Percentiles rank a stretch among this genome's conserved stretches.
phyloP scores from a whole-genome alignment of 2,888 invertebrate species.

The Mycogona germanica region DNA sequence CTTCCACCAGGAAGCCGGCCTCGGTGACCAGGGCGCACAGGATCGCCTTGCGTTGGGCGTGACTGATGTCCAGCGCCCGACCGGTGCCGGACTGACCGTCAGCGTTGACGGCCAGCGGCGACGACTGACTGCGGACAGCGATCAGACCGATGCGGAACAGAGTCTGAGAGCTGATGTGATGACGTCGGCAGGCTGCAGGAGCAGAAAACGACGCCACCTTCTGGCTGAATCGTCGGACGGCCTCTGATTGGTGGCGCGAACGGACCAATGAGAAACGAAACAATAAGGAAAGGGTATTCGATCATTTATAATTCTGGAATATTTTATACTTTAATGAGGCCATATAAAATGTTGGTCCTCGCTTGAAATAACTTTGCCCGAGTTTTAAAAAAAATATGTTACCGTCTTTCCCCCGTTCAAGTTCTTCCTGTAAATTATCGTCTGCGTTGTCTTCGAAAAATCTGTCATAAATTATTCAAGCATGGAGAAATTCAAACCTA shows the following conservation, averaged over 20 bases:
- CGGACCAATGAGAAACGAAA: too few species aligned
- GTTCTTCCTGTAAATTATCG: too few species aligned
- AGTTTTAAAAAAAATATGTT: too few species aligned
- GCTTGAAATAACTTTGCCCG: too few species aligned
- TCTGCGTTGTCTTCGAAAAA: not conserved
- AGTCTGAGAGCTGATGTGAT: not conserved
- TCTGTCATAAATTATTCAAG: not conserved
- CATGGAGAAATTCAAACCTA: too few species aligned
- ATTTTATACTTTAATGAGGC: too few species aligned
- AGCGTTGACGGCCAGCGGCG: not conserved
- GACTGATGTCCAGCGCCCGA: slow-evolving; percentile 1
- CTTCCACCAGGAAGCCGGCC: slow-evolving; percentile 1
- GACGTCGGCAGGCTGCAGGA: not conserved
- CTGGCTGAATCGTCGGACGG: too few species aligned
- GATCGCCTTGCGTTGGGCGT: not conserved
- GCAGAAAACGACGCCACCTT: slow-evolving; percentile 3
- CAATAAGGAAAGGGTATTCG: too few species aligned
- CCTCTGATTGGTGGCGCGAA: too few species aligned
- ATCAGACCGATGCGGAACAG: slow-evolving; percentile 3
- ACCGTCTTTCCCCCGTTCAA: too few species aligned
- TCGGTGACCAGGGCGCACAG: not conserved
- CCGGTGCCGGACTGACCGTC: not conserved
- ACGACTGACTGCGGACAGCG: not conserved
- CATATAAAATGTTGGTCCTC: too few species aligned
- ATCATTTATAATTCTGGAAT: too few species aligned